Evolutionary conservation across 2,113 vertebrate genomes (phyloP).

Genomic region (Oncorhynchus masou): DNA sequence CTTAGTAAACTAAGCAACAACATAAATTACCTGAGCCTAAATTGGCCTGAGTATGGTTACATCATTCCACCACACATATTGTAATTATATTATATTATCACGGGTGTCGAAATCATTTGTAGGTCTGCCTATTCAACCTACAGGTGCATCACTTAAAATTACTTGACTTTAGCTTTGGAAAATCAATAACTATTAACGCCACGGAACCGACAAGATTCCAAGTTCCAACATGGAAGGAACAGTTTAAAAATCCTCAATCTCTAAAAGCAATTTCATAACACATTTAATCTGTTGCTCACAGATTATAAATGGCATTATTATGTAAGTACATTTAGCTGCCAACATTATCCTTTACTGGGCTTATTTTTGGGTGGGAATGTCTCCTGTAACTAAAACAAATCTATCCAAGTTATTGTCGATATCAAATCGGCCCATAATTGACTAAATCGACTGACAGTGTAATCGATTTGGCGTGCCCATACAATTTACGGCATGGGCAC

Average conservation of each 20-base stretch:
- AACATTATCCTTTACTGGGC: background rate
- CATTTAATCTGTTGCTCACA: background rate
- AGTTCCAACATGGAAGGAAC: background rate
- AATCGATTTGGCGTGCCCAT: no score
- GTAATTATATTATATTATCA: no score
- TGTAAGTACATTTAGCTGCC: background rate
- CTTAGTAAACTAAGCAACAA: background rate
- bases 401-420: no score
- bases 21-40: no score
- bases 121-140: background rate
- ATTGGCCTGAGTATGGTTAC: background rate
- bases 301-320: background rate
- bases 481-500: no score
- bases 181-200: background rate
- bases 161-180: background rate
- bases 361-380: no score
- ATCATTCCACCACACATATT: background rate
- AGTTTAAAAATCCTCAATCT: background rate
- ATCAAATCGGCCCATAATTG: no score
- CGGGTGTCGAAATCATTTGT: background rate
- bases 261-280: background rate
- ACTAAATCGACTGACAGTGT: no score
- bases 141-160: background rate
- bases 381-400: no score
- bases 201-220: background rate